Base-by-base conservation (phyloP, 2,113 vertebrate genomes). In the Urocolius indicus region DNA sequence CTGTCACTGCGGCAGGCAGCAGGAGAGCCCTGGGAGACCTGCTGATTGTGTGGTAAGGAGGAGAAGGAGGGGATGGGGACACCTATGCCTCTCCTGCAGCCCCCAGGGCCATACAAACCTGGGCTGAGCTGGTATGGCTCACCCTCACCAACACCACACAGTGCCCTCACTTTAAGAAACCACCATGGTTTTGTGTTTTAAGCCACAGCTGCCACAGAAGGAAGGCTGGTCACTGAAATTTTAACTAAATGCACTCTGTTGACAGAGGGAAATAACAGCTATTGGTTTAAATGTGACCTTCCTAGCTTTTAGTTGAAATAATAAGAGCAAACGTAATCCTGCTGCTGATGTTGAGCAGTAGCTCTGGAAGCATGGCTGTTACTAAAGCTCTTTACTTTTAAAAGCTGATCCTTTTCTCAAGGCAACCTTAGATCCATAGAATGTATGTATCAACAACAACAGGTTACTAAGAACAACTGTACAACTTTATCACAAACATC, bases 211-310 rank as follows among this genome's bases (percentile, higher is more conserved):
- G 57, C 75, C 83, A 51, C 61, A 83, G 65, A 83, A 30, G 46
- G 80, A 89, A 82, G 26, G 57, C 45, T 7, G 4, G 41, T 63
- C 12, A 3, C 61, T 49, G n/a, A 84, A 55, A 45, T 79, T 90
- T 90, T 84, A 94, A 87, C 75, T 86, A 88, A 96, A 93, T 88
- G 55, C 14, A 84, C 38, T 68, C 61, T 54, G n/a, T 48, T 73
- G 32, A 30, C 61, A 93, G 78, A 91, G 72, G 78, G 62, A 96
- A 96, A 85, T 51, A 90, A 85, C 88, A 86, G 79, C 74, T 88
- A 86, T 73, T 75, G 77, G 43, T 89, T 93, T 94, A 95, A 94
- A 86, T 65, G 73, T 83, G 93, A 94, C 94, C 74, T 93, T 94
- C 86, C 72, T 22, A 48, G n/a, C 88, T 87, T 82, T 96, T 57